Conservation (phyloP, 2,888 invertebrate species). For the Athetis lepigone region DNA sequence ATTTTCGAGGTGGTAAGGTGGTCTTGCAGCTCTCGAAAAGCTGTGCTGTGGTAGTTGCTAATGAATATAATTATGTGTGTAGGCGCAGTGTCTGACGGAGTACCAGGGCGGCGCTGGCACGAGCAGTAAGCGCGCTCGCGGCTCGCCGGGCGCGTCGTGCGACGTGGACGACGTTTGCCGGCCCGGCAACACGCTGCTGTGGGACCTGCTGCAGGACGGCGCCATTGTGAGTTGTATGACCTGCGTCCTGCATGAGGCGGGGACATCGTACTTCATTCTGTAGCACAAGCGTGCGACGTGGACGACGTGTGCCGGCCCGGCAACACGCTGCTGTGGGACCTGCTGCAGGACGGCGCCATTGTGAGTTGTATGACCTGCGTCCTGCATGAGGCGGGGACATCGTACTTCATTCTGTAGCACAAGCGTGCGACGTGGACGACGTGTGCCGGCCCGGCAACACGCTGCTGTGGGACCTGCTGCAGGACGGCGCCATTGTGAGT, state of each 20-base stretch:
- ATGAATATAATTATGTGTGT: neutral
- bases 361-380: conserved; percentile 88
- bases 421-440: conserved; percentile 91
- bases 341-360: conserved; percentile 97
- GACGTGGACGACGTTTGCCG: conserved; percentile 95
- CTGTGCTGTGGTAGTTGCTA: too few relatives aligned
- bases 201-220: conserved; percentile 98
- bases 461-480: conserved; percentile 97
- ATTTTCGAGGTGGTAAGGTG: too few relatives aligned
- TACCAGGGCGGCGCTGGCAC: conserved; percentile 74
- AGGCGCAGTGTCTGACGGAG: conserved; percentile 83
- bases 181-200: conserved; percentile 97
- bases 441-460: conserved; percentile 98
- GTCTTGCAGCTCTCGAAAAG: too few relatives aligned
- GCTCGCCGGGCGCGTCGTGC: conserved; percentile 77
- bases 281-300: conserved; percentile 83
- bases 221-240: conserved; percentile 93
- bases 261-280: neutral
- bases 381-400: neutral
- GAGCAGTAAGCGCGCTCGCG: conserved; percentile 56
- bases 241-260: neutral
- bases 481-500: conserved; percentile 96
- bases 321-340: conserved; percentile 98
- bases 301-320: conserved; percentile 97
- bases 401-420: neutral